Percentiles rank a stretch among this genome's conserved stretches.
These are phyloP conservation scores for Orius insidiosus DNA, from an alignment of 1,140 invertebrate genomes.

Conservation along the genomic window DNA sequence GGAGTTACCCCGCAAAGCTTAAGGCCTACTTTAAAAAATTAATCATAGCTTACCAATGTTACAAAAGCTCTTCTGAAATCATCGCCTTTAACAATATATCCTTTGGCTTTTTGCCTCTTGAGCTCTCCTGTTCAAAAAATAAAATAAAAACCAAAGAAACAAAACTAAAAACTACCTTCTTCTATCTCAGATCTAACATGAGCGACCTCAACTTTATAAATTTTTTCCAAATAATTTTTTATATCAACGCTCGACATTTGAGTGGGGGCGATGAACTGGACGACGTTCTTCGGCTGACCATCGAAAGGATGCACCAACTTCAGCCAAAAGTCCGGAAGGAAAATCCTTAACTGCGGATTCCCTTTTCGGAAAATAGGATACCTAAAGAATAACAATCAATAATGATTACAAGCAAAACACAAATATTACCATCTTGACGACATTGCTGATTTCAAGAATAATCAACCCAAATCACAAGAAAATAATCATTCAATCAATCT, in stretches of 20 bases:
- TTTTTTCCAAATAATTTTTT: conserved; percentile 86
- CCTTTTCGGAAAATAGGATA: conserved; percentile 79
- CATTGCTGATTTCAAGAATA: too few relatives aligned
- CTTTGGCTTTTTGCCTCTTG: conserved; percentile 22
- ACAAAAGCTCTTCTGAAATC: conserved; percentile 70
- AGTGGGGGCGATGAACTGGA: conserved; percentile 69
- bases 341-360: conserved; percentile 74
- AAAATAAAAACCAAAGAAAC: not conserved
- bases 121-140: conserved; percentile 14
- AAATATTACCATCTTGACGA: not conserved
- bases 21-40: too few relatives aligned
- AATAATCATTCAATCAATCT: too few relatives aligned
- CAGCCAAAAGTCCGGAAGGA: conserved; percentile 89
- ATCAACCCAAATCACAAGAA: too few relatives aligned
- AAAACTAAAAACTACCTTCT: conserved; percentile 31
- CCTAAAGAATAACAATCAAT: conserved; percentile 27
- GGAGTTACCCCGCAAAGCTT: too few relatives aligned
- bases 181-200: conserved; percentile 53
- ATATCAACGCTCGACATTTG: conserved; percentile 79
- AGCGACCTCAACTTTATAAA: conserved; percentile 66
- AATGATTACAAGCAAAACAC: not conserved
- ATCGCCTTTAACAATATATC: conserved; percentile 61
- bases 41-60: conserved; percentile 44
- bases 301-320: conserved; percentile 57
- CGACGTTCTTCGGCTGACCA: conserved; percentile 48